phyloP scores from a whole-genome alignment of 2,888 invertebrate genomes.

The Boloria selene region DNA sequence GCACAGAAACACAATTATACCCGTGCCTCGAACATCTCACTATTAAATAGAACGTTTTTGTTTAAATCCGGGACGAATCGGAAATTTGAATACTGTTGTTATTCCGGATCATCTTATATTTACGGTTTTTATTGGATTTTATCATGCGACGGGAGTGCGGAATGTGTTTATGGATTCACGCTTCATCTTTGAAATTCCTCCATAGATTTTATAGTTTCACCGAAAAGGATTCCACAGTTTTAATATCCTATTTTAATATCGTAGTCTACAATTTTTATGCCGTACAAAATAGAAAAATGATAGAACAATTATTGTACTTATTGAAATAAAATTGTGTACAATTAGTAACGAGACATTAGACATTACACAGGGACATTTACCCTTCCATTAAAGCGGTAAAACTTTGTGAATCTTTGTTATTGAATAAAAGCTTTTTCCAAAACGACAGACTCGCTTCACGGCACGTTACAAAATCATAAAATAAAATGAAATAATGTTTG shows the following conservation, averaged over 20 bases:
- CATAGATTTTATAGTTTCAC: constrained; percentile 62
- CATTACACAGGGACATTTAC: constrained; percentile 44
- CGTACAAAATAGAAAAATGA: not conserved
- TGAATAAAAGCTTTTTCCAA: constrained; percentile 64
- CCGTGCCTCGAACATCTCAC: constrained; percentile 68
- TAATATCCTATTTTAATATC: constrained; percentile 7
- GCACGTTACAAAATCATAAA: constrained; percentile 74
- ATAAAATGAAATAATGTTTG: constrained; percentile 78
- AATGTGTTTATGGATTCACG: constrained; percentile 76
- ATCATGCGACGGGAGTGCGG: constrained; percentile 75
- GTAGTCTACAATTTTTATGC: constrained; percentile 4
- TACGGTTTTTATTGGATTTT: constrained; percentile 68
- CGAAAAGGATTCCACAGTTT: constrained; percentile 25
- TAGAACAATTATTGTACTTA: constrained; percentile 13
- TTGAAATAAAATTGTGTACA: constrained; percentile 37
- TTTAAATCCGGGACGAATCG: constrained; percentile 79
- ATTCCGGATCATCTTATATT: constrained; percentile 69
- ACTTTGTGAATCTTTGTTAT: constrained; percentile 61
- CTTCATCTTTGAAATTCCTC: constrained; percentile 54
- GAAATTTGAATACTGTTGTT: constrained; percentile 79
- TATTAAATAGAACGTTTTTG: constrained; percentile 81
- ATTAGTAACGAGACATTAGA: constrained; percentile 58
- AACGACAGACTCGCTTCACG: constrained; percentile 70
- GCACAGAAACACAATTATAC: constrained; percentile 49
- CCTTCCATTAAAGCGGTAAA: constrained; percentile 50